A percentile compares a stretch with the other conserved stretches of the same genome.
Conservation (phyloP, 2,888 invertebrate genomes). For the Myathropa florea region DNA sequence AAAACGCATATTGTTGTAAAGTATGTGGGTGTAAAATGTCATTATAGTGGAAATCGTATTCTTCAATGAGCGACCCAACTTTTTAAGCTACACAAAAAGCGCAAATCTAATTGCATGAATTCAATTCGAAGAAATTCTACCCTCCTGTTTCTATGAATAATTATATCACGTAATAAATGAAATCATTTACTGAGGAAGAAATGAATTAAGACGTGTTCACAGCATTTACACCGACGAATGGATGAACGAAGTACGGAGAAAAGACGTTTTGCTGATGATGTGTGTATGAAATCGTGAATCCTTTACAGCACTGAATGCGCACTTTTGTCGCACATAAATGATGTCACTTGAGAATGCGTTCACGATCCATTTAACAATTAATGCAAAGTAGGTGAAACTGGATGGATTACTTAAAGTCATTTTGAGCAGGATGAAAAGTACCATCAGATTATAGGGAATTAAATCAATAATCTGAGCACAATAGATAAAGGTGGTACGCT, state of each 20-base stretch:
- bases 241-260: constrained; percentile 1
- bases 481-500: not conserved
- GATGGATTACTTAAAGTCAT: constrained; percentile 43
- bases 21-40: not conserved
- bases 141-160: constrained; percentile 13
- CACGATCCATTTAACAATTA: constrained; percentile 60
- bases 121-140: constrained; percentile 18
- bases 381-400: constrained; percentile 48
- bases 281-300: constrained; percentile 46
- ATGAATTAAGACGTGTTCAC: constrained; percentile 32
- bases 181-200: constrained; percentile 36
- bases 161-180: constrained; percentile 50
- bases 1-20: too few species aligned
- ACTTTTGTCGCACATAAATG: constrained; percentile 52
- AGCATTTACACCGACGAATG: constrained; percentile 8
- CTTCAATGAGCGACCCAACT: not conserved
- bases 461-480: constrained; percentile 38
- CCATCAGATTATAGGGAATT: constrained; percentile 33
- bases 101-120: constrained; percentile 13
- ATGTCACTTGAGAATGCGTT: constrained; percentile 54
- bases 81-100: not conserved
- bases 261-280: constrained; percentile 26
- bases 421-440: constrained; percentile 21
- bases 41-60: not conserved
- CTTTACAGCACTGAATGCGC: constrained; percentile 47